A percentile compares a stretch with the other conserved stretches of the same genome.
Evolutionary conservation across 2,113 vertebrate genomes (phyloP).

Genomic region (Tautogolabrus adspersus): DNA sequence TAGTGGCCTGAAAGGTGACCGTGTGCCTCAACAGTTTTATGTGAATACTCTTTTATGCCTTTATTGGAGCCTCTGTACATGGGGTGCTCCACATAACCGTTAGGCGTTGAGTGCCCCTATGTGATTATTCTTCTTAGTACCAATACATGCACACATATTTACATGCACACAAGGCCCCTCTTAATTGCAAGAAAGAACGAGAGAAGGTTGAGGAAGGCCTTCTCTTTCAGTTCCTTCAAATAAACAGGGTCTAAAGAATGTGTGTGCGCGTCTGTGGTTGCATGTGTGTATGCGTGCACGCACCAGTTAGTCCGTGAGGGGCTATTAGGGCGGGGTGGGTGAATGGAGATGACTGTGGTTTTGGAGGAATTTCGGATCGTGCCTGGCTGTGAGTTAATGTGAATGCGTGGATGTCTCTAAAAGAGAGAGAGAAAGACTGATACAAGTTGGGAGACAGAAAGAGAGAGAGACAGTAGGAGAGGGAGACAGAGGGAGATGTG

Average conservation of each 20-base stretch:
- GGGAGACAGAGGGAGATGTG: conserved; percentile 48
- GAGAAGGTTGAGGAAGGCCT: conserved; percentile 68
- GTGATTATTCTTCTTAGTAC: neutral
- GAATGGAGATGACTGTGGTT: conserved; percentile 72
- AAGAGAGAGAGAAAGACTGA: conserved; percentile 41
- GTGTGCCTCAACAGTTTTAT: no score
- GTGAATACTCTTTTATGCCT: no score
- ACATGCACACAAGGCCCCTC: conserved; percentile 12
- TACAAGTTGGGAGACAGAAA: conserved; percentile 21
- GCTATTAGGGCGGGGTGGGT: conserved; percentile 69
- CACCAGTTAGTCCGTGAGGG: conserved; percentile 34
- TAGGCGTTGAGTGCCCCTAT: no score
- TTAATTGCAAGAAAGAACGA: conserved; percentile 33
- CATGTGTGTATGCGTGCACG: neutral
- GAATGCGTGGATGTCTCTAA: conserved; percentile 46
- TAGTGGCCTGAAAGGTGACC: no score
- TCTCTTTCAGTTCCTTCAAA: conserved; percentile 77
- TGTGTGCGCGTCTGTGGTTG: conserved; percentile 21
- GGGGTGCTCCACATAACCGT: no score
- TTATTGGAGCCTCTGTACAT: no score
- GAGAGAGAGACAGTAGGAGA: conserved; percentile 16
- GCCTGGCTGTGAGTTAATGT: conserved; percentile 55
- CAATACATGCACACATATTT: neutral
- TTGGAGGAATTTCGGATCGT: conserved; percentile 66
- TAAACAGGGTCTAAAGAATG: conserved; percentile 54